Evolutionary conservation across 1,140 invertebrate species (phyloP).

Genomic region (Macrocentrus cingulum): DNA sequence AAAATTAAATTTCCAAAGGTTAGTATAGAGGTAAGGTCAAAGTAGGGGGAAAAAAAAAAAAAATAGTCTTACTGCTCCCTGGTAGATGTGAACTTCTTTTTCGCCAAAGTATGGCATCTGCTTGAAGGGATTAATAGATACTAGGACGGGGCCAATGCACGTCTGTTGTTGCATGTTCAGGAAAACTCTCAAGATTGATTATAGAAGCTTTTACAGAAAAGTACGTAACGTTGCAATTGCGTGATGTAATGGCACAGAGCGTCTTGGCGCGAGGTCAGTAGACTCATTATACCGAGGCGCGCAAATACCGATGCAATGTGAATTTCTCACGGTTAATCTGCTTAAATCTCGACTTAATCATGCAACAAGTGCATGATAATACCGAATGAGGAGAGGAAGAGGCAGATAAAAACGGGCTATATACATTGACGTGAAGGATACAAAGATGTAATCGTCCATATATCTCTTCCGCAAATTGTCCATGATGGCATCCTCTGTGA

Average conservation of each 20-base stretch:
- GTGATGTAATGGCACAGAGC: constrained; percentile 16
- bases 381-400: not conserved
- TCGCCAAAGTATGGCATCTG: constrained; percentile 74
- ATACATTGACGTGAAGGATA: constrained; percentile 63
- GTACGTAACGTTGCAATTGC: not conserved
- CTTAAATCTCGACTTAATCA: constrained; percentile 15
- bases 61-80: constrained; percentile 66
- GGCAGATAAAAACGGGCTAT: not conserved
- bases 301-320: constrained; percentile 6
- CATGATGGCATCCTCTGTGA: constrained; percentile 71
- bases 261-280: constrained; percentile 13
- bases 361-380: constrained; percentile 4
- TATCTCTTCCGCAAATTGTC: constrained; percentile 77
- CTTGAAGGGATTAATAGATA: constrained; percentile 81
- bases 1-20: not conserved
- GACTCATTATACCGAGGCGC: not conserved
- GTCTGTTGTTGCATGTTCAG: constrained; percentile 62
- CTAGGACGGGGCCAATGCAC: constrained; percentile 79
- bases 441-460: constrained; percentile 76
- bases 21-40: no score
- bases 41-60: constrained; percentile 6
- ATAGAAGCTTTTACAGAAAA: not conserved
- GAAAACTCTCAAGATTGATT: constrained; percentile 32
- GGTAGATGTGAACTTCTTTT: constrained; percentile 73
- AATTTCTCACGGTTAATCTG: constrained; percentile 21